A percentile compares a stretch with the other conserved stretches of the same genome.
phyloP scores from a whole-genome alignment of 2,797 vertebrate genomes.

The Chrysocyon brachyurus region DNA sequence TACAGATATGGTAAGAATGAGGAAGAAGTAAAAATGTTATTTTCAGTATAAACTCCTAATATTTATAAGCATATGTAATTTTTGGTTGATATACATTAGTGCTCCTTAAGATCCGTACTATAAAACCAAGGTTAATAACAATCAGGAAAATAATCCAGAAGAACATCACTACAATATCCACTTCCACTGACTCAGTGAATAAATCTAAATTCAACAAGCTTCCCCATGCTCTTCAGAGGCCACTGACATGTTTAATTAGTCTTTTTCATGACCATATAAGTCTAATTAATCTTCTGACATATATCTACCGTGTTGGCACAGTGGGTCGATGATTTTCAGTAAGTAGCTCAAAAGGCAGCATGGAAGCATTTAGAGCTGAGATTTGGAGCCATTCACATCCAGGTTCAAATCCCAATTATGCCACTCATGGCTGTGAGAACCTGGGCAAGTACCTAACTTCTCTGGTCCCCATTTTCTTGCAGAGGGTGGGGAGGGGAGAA shows the following conservation, averaged over 20 bases:
- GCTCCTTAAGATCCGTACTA: background rate
- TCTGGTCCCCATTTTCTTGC: background rate
- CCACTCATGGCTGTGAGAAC: background rate
- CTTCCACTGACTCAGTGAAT: background rate
- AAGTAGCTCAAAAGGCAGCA: conserved; percentile 26
- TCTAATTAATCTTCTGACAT: background rate
- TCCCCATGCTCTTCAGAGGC: background rate
- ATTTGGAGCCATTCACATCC: background rate
- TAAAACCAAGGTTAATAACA: background rate
- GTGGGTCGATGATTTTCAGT: background rate
- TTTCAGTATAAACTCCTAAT: background rate
- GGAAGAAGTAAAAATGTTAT: background rate
- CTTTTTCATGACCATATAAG: background rate
- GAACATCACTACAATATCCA: background rate
- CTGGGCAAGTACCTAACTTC: background rate
- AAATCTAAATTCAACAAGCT: background rate
- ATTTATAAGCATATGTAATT: background rate
- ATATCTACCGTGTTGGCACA: background rate
- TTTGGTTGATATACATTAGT: background rate
- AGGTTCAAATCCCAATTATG: background rate
- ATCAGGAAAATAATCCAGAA: conserved; percentile 1
- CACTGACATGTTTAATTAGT: background rate
- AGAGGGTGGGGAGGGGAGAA: too few relatives aligned
- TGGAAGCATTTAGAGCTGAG: background rate
- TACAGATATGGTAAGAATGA: background rate